Evolutionary conservation across 2,113 vertebrate species (phyloP).

Genomic region (Ibidorhyncha struthersii): DNA sequence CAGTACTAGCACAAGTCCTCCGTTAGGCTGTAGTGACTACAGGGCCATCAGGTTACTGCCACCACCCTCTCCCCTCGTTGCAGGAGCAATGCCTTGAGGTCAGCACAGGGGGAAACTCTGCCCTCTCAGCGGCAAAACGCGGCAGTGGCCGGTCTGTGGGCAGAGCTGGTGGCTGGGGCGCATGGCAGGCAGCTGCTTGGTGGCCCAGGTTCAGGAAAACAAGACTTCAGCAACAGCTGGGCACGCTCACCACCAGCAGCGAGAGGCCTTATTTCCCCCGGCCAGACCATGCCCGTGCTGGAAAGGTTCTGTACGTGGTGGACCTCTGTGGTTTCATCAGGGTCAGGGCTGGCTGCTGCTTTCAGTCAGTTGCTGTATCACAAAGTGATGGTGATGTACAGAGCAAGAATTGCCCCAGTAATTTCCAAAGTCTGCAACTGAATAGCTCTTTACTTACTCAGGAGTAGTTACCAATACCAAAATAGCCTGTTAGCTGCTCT

Average conservation of each 20-base stretch:
- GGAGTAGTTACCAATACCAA: no score
- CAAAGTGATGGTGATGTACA: not conserved
- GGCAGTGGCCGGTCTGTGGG: accelerated
- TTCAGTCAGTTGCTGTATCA: not conserved
- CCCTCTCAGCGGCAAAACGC: accelerated
- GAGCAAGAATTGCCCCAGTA: not conserved
- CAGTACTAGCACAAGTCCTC: not conserved
- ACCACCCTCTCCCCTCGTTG: accelerated
- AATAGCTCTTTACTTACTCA: not conserved
- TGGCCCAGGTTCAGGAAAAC: not conserved
- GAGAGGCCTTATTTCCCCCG: accelerated
- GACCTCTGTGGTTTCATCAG: no score
- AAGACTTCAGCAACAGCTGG: accelerated
- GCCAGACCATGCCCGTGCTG: not conserved
- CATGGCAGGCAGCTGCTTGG: not conserved
- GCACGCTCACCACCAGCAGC: not conserved
- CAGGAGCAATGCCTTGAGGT: not conserved
- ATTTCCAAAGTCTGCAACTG: not conserved
- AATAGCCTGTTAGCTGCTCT: not conserved
- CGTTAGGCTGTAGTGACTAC: accelerated
- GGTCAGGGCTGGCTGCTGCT: not conserved
- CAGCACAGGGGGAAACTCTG: not conserved
- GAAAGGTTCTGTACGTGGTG: not conserved
- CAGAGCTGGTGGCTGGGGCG: not conserved
- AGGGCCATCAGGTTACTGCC: not conserved